Conservation (phyloP, 2,113 vertebrate genomes). For the Anhinga rufa region DNA sequence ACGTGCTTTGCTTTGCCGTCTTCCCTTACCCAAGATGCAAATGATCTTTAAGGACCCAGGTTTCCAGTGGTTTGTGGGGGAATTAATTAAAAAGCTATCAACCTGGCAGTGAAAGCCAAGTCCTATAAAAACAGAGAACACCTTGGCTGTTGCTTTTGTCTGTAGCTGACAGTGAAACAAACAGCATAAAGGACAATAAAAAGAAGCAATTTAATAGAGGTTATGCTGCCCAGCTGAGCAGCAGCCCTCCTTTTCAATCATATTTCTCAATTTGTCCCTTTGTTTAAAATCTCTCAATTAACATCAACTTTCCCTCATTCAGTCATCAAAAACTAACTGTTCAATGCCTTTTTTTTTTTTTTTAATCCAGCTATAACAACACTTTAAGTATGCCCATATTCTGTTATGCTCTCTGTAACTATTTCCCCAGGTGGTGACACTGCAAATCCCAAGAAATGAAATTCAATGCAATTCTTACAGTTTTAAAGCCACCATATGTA, state of each 20-base stretch:
- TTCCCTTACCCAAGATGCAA: not conserved
- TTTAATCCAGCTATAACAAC: not conserved
- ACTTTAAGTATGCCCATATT: not conserved
- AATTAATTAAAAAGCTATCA: not conserved
- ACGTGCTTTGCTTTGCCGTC: not conserved
- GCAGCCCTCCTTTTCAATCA: not conserved
- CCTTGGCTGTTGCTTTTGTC: not conserved
- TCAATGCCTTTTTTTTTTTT: not conserved
- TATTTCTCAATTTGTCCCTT: not conserved
- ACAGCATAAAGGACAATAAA: not conserved
- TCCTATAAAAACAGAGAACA: not conserved
- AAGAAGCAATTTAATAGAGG: not conserved
- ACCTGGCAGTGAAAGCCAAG: not conserved
- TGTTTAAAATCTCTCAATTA: not conserved
- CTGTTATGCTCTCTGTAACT: not conserved
- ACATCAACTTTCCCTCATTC: not conserved
- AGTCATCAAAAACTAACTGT: not conserved
- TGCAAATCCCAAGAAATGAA: not conserved
- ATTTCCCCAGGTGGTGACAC: not conserved
- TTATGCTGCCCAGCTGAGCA: not conserved
- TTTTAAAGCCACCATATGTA: not conserved
- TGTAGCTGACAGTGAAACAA: not conserved
- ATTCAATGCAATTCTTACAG: not conserved
- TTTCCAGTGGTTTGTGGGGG: not conserved
- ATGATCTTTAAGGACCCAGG: not conserved